A percentile compares a stretch with the other conserved stretches of the same genome.
Conservation (phyloP, 2,113 vertebrate species). For the Aix galericulata region DNA sequence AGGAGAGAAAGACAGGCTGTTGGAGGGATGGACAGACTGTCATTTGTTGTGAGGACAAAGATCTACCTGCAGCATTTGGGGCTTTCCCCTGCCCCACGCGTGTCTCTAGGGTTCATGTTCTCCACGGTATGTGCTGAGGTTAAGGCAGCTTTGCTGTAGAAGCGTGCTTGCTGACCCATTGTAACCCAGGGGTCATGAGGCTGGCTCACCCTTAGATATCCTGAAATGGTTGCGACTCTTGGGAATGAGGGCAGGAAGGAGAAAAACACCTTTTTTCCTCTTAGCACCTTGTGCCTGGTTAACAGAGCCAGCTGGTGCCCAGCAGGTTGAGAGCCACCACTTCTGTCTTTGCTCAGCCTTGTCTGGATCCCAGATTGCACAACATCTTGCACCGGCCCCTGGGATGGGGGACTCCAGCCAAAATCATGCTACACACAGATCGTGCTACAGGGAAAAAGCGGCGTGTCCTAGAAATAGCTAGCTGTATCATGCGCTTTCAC, state of each 20-base stretch:
- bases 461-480: neutral
- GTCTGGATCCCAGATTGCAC: neutral
- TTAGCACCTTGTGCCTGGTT: neutral
- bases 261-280: neutral
- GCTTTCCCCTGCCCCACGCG: neutral
- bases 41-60: neutral
- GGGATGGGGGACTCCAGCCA: neutral
- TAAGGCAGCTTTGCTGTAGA: neutral
- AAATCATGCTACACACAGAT: neutral
- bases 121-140: neutral
- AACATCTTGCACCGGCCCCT: neutral
- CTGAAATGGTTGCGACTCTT: neutral
- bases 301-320: neutral
- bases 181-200: rapidly evolving
- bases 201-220: neutral
- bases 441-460: neutral
- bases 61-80: neutral
- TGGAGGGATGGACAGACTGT: neutral
- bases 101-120: neutral
- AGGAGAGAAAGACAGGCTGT: neutral
- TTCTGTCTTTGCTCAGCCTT: neutral
- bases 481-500: neutral
- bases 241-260: neutral
- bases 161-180: neutral
- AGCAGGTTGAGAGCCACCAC: neutral